phyloP scores from a whole-genome alignment of 1,140 invertebrate species.

The Megalonaias nervosa region DNA sequence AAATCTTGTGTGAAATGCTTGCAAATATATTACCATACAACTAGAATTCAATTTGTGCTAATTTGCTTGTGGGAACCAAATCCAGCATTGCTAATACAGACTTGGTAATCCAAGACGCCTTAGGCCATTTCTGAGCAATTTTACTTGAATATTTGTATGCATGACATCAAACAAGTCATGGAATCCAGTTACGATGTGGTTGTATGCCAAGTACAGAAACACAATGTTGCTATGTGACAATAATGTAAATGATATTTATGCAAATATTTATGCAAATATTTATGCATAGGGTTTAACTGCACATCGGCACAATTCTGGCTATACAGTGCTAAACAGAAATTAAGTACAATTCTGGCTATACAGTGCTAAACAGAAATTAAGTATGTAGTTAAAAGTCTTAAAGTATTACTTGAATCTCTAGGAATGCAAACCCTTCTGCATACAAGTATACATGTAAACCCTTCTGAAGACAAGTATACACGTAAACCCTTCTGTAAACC shows the following conservation, averaged over 20 bases:
- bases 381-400: background rate
- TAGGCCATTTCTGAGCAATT: no score
- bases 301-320: no score
- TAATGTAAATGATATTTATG: background rate
- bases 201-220: background rate
- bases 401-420: no score
- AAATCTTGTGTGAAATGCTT: no score
- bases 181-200: background rate
- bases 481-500: background rate
- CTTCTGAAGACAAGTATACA: background rate
- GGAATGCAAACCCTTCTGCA: background rate
- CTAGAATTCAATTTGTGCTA: no score
- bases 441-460: conserved; percentile 1
- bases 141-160: no score
- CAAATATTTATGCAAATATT: background rate
- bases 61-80: no score
- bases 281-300: background rate
- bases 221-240: background rate
- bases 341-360: background rate
- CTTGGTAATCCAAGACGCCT: no score
- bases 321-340: background rate
- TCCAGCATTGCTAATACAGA: no score
- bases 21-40: no score
- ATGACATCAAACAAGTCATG: background rate
- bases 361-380: background rate